phyloP scores from a whole-genome alignment of 2,797 vertebrate genomes.

The Harpagifer antarcticus region DNA sequence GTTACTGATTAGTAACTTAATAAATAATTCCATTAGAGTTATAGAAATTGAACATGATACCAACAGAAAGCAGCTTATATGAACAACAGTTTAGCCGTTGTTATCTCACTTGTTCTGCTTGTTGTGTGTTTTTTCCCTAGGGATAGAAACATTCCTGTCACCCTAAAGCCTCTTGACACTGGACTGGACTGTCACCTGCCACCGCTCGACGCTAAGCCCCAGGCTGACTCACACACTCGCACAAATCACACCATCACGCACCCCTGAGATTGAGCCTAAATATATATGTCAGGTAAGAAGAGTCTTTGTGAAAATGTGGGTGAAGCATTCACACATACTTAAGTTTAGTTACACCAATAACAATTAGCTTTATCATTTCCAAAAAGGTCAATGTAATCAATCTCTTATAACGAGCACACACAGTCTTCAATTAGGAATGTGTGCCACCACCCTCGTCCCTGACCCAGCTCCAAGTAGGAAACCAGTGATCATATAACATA shows the following conservation, averaged over 20 bases:
- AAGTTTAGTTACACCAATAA: constrained; percentile 40
- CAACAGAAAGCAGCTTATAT: constrained; percentile 28
- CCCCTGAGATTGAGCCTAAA: constrained; percentile 64
- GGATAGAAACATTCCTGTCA: constrained; percentile 66
- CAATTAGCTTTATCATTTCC: constrained; percentile 56
- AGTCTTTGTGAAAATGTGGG: constrained; percentile 49
- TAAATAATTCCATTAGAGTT: not conserved
- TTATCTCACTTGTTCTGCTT: constrained; percentile 49
- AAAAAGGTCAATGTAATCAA: constrained; percentile 67
- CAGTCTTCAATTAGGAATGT: constrained; percentile 54
- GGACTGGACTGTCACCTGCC: constrained; percentile 76
- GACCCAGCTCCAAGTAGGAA: constrained; percentile 62
- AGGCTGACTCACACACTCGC: constrained; percentile 66
- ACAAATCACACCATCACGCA: constrained; percentile 41
- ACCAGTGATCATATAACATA: constrained; percentile 72
- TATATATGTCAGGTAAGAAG: constrained; percentile 69
- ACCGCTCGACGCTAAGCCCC: constrained; percentile 66
- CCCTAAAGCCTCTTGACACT: constrained; percentile 69
- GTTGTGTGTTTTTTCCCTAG: constrained; percentile 37
- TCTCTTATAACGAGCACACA: constrained; percentile 63
- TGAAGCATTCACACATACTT: constrained; percentile 30
- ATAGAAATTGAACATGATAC: constrained; percentile 22
- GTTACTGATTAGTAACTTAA: constrained; percentile 10
- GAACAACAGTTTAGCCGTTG: constrained; percentile 24
- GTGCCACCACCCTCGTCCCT: constrained; percentile 45